Base-by-base conservation (phyloP, 1,140 invertebrate genomes). In the Lepidurus apus region DNA sequence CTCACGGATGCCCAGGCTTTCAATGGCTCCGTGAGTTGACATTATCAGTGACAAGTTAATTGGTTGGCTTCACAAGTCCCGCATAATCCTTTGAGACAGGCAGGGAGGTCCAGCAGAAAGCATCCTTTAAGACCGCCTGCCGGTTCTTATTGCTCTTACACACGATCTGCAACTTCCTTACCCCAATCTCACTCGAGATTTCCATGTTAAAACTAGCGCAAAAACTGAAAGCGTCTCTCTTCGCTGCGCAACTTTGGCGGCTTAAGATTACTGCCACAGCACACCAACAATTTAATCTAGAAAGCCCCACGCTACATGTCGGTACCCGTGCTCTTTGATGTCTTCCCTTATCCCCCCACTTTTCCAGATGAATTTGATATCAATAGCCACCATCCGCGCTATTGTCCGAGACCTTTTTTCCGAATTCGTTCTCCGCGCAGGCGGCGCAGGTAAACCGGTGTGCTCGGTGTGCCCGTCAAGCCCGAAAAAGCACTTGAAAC, bases 21-120 rank as follows among this genome's bases (percentile, higher is more conserved):
- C 53, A 65, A 65, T 65, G 53, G 53, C 21, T 65, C 53, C 53
- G 53, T 21, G 53, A 65, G 21, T 11, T 65, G 53, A 65, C 53
- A 65, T 65, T 65, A 65, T 65, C 53, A 65, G 53, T 65, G 53
- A 65, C 53, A 65, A 65, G 53, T 65, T 65, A 65, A 65, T 65
- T 65, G 53, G 53, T 65, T 65, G 53, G 53, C 13, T 65, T 65
- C 53, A 65, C 53, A 65, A 65, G 53, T 13, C 53, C 10, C 53
- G 53, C 53, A 65, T 65, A 65, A 65, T 65, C 53, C 53, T 65
- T 65, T 65, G 53, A 65, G 53, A 65, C 53, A 65, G 53, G 53
- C 53, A 65, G 53, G 53, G 53, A 65, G 53, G 53, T 65, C 53
- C 9, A 13, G 53, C 53, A 21, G 21, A 65, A 65, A 65, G 53